A percentile compares a stretch with the other conserved stretches of the same genome.
Evolutionary conservation across 2,888 invertebrate genomes (phyloP).

Genomic region (Caenorhabditis panamensis): DNA sequence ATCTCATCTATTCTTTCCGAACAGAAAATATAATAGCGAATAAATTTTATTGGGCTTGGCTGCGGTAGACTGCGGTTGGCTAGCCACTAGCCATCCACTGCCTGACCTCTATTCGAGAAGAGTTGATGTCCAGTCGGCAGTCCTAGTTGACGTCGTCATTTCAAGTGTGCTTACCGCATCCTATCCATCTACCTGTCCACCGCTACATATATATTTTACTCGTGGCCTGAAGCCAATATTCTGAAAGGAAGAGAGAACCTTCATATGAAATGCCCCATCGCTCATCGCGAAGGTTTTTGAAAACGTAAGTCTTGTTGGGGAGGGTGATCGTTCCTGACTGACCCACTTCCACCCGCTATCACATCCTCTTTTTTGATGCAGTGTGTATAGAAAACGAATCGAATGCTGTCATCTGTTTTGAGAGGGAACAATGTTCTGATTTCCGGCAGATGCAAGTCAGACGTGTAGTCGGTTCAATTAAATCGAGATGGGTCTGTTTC

Average conservation of each 20-base stretch:
- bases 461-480: slow-evolving; percentile 10
- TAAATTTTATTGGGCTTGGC: slow-evolving; percentile 58
- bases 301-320: slow-evolving; percentile 48
- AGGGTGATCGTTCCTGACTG: slow-evolving; percentile 34
- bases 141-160: slow-evolving; percentile 54
- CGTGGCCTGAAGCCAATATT: neutral
- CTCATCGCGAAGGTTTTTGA: slow-evolving; percentile 39
- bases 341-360: slow-evolving; percentile 53
- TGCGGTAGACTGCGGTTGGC: slow-evolving; percentile 54
- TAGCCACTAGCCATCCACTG: slow-evolving; percentile 49
- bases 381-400: slow-evolving; percentile 1
- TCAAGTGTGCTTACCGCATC: slow-evolving; percentile 52
- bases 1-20: slow-evolving; percentile 50
- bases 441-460: slow-evolving; percentile 36
- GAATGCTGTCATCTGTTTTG: slow-evolving; percentile 31
- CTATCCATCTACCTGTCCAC: neutral
- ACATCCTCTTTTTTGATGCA: slow-evolving; percentile 51
- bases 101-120: slow-evolving; percentile 60
- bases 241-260: slow-evolving; percentile 5
- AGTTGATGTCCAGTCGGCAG: slow-evolving; percentile 58
- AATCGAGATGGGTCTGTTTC: slow-evolving; percentile 23
- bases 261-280: slow-evolving; percentile 41
- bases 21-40: slow-evolving; percentile 57
- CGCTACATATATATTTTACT: slow-evolving; percentile 17
- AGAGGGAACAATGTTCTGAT: slow-evolving; percentile 7